A percentile compares a stretch with the other conserved stretches of the same genome.
phyloP scores from a whole-genome alignment of 2,113 vertebrate genomes.

The Phainopepla nitens region DNA sequence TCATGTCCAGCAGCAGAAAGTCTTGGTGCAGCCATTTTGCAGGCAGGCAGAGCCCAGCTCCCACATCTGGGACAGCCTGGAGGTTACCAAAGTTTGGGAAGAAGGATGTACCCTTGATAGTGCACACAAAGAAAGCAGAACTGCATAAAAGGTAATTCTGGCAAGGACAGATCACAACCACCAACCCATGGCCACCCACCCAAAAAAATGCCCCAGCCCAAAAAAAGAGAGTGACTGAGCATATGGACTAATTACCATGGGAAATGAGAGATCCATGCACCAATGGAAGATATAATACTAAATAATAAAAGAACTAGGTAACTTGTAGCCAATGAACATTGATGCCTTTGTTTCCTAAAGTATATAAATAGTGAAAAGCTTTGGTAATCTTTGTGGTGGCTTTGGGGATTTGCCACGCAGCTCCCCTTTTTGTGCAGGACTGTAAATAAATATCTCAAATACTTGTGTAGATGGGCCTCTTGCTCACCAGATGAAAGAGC shows the following conservation, averaged over 20 bases:
- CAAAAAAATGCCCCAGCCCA: not conserved
- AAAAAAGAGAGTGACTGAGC: not conserved
- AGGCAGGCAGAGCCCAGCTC: not conserved
- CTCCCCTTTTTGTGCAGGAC: not conserved
- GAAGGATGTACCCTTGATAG: not conserved
- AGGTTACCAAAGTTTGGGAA: not conserved
- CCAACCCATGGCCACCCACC: not conserved
- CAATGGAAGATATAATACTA: not conserved
- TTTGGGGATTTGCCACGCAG: not conserved
- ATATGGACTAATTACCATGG: not conserved
- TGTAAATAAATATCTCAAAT: not conserved
- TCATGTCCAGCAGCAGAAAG: rapidly evolving
- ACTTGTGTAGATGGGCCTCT: not conserved
- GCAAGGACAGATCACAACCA: no score
- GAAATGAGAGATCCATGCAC: not conserved
- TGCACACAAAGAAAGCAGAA: not conserved
- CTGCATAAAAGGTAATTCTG: rapidly evolving
- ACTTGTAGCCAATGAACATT: not conserved
- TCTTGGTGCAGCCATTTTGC: rapidly evolving
- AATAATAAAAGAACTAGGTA: not conserved
- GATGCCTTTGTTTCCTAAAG: not conserved
- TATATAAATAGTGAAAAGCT: not conserved
- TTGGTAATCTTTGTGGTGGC: not conserved
- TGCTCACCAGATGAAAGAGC: not conserved
- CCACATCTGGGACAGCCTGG: not conserved